Percentiles rank a stretch among this genome's conserved stretches.
These are phyloP conservation scores for Amphiprion clarkii DNA, from an alignment of 2,797 vertebrate species.

Conservation along the genomic window DNA sequence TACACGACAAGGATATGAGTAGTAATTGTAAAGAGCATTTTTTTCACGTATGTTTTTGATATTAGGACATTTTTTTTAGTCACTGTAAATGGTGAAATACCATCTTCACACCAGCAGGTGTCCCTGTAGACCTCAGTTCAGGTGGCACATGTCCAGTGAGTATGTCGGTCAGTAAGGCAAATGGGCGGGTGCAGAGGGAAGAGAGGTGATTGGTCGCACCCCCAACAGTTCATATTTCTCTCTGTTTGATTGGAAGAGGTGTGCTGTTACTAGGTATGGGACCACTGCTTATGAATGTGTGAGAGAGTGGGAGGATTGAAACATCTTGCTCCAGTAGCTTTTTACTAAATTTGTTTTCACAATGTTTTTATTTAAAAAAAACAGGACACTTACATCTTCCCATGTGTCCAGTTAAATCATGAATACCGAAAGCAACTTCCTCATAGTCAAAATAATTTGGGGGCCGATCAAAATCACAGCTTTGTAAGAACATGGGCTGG, in stretches of 20 bases:
- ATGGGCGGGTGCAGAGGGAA: constrained; percentile 68
- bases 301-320: constrained; percentile 7
- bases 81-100: not conserved
- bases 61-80: not conserved
- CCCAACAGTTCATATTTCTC: constrained; percentile 70
- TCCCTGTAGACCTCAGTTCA: constrained; percentile 40
- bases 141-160: constrained; percentile 11
- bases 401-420: not conserved
- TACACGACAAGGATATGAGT: not conserved
- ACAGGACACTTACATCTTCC: not conserved
- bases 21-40: no score
- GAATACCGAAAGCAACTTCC: not conserved
- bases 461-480: no score
- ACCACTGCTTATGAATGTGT: constrained; percentile 44
- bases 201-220: constrained; percentile 83
- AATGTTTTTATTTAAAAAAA: constrained; percentile 1
- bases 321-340: not conserved
- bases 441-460: not conserved
- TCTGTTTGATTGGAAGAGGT: constrained; percentile 72
- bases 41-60: not conserved
- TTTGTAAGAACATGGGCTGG: not conserved
- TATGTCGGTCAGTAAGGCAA: constrained; percentile 79
- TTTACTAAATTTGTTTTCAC: not conserved
- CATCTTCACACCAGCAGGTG: constrained; percentile 49
- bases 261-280: constrained; percentile 66